phyloP scores from a whole-genome alignment of 2,888 invertebrate species.

The Agriopis aurantiaria region DNA sequence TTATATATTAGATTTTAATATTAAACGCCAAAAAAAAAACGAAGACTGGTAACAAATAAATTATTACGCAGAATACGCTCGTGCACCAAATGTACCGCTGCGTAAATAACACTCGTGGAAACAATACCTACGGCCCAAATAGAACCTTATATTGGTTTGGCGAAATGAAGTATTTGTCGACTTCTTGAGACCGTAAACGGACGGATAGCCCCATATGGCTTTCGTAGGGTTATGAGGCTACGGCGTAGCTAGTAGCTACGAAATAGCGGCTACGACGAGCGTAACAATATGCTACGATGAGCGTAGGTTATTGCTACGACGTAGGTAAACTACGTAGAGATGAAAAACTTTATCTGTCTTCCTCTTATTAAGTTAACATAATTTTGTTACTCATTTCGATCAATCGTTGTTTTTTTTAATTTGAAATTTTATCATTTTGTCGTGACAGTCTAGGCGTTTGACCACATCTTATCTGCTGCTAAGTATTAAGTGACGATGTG shows the following conservation, averaged over 20 bases:
- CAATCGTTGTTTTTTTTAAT: too few relatives aligned
- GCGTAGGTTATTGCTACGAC: slow-evolving; percentile 9
- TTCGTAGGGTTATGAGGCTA: slow-evolving; percentile 8
- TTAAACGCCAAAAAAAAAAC: too few relatives aligned
- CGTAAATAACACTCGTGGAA: slow-evolving; percentile 1
- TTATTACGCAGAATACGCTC: too few relatives aligned
- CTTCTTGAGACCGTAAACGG: slow-evolving; percentile 6
- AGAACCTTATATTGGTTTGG: not conserved
- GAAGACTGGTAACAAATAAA: too few relatives aligned
- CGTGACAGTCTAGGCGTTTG: too few relatives aligned
- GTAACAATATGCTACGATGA: slow-evolving; percentile 3
- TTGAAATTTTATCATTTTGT: too few relatives aligned
- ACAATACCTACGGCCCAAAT: not conserved
- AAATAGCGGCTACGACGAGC: not conserved
- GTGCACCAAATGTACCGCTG: not conserved
- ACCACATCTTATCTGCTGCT: too few relatives aligned
- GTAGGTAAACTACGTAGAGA: not conserved
- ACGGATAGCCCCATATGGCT: not conserved
- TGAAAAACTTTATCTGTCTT: too few relatives aligned
- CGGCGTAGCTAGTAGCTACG: slow-evolving; percentile 8
- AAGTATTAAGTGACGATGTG: too few relatives aligned
- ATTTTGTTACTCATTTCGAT: too few relatives aligned
- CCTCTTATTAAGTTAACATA: too few relatives aligned
- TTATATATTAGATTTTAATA: too few relatives aligned
- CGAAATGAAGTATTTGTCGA: slow-evolving; percentile 17